These are phyloP conservation scores for Perizoma affinitatum DNA, from an alignment of 2,888 invertebrate genomes.

Conservation along the genomic window DNA sequence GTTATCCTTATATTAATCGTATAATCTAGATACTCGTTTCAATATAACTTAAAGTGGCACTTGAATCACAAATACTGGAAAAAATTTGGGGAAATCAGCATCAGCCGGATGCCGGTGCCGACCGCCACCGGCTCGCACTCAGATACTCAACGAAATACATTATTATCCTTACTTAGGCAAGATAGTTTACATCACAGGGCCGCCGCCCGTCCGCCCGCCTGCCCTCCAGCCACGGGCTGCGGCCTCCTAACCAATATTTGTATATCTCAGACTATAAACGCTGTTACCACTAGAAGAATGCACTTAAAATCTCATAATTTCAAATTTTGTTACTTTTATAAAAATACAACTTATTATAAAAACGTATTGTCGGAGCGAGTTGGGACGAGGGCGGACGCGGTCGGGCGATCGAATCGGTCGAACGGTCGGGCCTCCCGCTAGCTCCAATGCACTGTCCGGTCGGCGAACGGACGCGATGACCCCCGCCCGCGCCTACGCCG, in stretches of 20 bases:
- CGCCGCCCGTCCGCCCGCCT: conserved; percentile 9
- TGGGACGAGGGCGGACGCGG: conserved; percentile 9
- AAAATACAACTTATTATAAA: conserved; percentile 79
- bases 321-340: conserved; percentile 74
- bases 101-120: conserved; percentile 64
- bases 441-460: conserved; percentile 1
- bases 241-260: conserved; percentile 44
- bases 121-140: conserved; percentile 64
- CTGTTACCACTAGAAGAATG: conserved; percentile 82
- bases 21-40: conserved; percentile 85
- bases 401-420: conserved; percentile 8
- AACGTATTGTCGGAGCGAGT: conserved; percentile 54
- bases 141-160: conserved; percentile 74
- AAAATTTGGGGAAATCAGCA: conserved; percentile 86
- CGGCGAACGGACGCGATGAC: conserved; percentile 1
- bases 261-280: conserved; percentile 74
- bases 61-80: conserved; percentile 91
- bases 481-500: conserved; percentile 2
- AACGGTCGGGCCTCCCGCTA: conserved; percentile 7
- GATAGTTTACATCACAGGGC: conserved; percentile 78
- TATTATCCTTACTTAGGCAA: conserved; percentile 81
- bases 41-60: conserved; percentile 90
- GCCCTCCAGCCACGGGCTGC: conserved; percentile 18
- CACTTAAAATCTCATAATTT: conserved; percentile 82
- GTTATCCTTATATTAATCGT: conserved; percentile 84